Evolutionary conservation across 2,113 vertebrate species (phyloP).

Genomic region (Cranoglanis bouderius): DNA sequence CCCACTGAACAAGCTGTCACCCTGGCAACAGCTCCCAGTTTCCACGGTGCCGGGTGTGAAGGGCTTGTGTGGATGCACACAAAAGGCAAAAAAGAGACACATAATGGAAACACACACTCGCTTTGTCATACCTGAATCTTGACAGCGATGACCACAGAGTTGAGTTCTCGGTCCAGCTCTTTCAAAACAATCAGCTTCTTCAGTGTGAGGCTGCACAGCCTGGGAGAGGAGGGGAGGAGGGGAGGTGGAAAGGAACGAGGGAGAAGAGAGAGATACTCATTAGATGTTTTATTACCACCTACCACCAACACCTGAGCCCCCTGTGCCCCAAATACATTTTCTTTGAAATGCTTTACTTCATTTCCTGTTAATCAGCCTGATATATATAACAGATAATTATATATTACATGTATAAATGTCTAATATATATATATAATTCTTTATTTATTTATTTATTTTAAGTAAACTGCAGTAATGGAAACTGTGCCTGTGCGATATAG

Average conservation of each 20-base stretch:
- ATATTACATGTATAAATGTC: background rate
- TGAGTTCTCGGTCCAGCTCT: slow-evolving; percentile 71
- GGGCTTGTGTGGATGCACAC: slow-evolving; percentile 2
- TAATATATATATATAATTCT: no score
- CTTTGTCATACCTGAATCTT: slow-evolving; percentile 68
- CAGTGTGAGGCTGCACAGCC: slow-evolving; percentile 70
- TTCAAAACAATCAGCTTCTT: slow-evolving; percentile 69
- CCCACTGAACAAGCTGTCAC: slow-evolving; percentile 50
- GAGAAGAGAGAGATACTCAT: background rate
- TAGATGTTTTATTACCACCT: background rate
- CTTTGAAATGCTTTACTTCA: background rate
- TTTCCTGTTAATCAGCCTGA: background rate
- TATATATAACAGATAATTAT: background rate
- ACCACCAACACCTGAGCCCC: slow-evolving; percentile 1
- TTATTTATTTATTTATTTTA: no score
- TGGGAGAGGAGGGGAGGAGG: slow-evolving; percentile 18
- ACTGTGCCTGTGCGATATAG: no score
- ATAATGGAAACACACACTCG: background rate
- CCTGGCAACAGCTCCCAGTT: slow-evolving; percentile 55
- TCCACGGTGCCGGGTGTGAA: slow-evolving; percentile 34
- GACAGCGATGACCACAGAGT: slow-evolving; percentile 70
- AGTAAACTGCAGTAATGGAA: no score
- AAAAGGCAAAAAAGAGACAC: slow-evolving; percentile 18
- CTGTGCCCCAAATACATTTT: no score
- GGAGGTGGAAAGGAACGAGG: background rate